These are phyloP conservation scores for Eulemur rufifrons DNA, from an alignment of 2,113 vertebrate species.

Conservation along the genomic window DNA sequence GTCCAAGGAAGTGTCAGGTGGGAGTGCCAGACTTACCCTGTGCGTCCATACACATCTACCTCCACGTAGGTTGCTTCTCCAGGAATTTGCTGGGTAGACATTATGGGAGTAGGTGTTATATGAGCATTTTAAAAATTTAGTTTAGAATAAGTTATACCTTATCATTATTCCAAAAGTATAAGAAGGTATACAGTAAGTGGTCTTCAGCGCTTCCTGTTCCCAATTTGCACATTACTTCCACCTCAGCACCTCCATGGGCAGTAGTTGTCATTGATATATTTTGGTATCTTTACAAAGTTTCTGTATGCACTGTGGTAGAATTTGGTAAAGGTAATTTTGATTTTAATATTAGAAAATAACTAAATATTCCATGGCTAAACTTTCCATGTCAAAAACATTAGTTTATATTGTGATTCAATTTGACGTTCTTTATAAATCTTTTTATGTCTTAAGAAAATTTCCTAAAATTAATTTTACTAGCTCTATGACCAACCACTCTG, in stretches of 20 bases:
- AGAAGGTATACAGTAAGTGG: neutral
- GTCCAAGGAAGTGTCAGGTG: neutral
- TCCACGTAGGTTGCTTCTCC: neutral
- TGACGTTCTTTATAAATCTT: neutral
- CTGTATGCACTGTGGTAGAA: neutral
- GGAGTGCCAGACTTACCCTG: neutral
- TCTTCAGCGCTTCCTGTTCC: neutral
- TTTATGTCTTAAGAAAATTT: neutral
- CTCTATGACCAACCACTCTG: neutral
- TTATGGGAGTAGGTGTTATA: neutral
- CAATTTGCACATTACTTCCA: neutral
- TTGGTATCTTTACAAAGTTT: neutral
- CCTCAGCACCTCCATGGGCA: neutral
- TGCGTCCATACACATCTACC: no score
- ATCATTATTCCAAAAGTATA: neutral
- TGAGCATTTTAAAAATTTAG: neutral
- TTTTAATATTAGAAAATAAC: neutral
- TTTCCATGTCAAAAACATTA: neutral
- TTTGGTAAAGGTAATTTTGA: neutral
- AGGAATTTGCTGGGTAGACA: neutral
- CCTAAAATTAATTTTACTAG: neutral
- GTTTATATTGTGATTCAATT: neutral
- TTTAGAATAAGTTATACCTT: neutral
- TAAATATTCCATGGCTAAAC: neutral
- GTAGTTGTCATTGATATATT: neutral